phyloP scores from a whole-genome alignment of 2,113 vertebrate genomes.

The Alethe diademata region DNA sequence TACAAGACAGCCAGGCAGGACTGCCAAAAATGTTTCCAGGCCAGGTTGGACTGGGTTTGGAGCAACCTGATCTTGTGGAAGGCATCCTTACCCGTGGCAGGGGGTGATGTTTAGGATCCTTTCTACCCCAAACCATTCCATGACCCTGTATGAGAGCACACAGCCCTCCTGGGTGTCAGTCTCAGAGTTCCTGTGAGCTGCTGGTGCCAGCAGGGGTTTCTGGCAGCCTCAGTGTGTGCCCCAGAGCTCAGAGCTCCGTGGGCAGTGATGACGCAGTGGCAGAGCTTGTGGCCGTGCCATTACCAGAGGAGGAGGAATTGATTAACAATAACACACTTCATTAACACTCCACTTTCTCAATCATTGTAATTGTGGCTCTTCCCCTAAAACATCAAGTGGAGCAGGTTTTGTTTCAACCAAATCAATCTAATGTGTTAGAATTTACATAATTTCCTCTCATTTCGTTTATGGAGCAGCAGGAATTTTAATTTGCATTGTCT shows the following conservation, averaged over 20 bases:
- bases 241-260: neutral
- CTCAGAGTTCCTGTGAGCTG: neutral
- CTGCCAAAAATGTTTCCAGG: neutral
- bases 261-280: neutral
- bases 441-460: slow-evolving; percentile 65
- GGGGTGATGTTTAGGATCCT: neutral
- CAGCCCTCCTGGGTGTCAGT: neutral
- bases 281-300: neutral
- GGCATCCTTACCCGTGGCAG: neutral
- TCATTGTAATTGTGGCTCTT: slow-evolving; percentile 71
- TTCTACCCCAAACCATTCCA: neutral
- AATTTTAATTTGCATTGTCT: slow-evolving; percentile 74
- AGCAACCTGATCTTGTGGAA: neutral
- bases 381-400: slow-evolving; percentile 46
- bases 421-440: slow-evolving; percentile 64
- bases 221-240: neutral
- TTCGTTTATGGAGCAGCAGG: slow-evolving; percentile 52
- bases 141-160: accelerated
- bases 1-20: neutral
- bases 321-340: slow-evolving; percentile 72
- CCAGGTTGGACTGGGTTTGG: neutral
- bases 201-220: neutral
- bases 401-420: slow-evolving; percentile 62
- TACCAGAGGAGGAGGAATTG: slow-evolving; percentile 54
- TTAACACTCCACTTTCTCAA: slow-evolving; percentile 73